Evolutionary conservation across 2,888 invertebrate species (phyloP).

Genomic region (Pollenia amentaria): DNA sequence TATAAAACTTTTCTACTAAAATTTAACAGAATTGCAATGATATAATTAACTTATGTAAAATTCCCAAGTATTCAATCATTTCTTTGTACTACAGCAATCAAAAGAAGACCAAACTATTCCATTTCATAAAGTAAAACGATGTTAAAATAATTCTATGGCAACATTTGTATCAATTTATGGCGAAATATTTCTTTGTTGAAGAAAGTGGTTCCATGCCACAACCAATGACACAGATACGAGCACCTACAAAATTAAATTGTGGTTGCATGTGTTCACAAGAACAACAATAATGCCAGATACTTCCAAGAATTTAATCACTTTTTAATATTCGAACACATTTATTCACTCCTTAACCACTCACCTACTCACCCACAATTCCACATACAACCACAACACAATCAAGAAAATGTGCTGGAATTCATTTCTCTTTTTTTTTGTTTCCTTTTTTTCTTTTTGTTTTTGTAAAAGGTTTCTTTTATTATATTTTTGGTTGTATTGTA

Average conservation of each 20-base stretch:
- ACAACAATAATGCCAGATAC: slow-evolving; percentile 21
- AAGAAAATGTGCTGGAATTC: neutral
- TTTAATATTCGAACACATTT: slow-evolving; percentile 39
- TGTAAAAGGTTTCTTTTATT: slow-evolving; percentile 17
- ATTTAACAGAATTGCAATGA: too few species aligned
- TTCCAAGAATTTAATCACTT: slow-evolving; percentile 50
- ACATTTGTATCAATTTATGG: slow-evolving; percentile 31
- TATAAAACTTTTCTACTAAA: too few species aligned
- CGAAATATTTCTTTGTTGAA: slow-evolving; percentile 23
- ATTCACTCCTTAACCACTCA: neutral
- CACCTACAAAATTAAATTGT: neutral
- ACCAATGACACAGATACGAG: slow-evolving; percentile 25
- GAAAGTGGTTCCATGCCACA: slow-evolving; percentile 10
- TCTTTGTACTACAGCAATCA: neutral
- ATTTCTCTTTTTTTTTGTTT: slow-evolving; percentile 43
- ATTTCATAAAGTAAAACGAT: slow-evolving; percentile 13
- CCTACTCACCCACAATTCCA: neutral
- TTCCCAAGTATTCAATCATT: neutral
- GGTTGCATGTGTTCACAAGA: neutral
- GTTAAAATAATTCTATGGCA: slow-evolving; percentile 29
- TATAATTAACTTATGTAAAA: too few species aligned
- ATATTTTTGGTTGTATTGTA: neutral
- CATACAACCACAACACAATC: neutral
- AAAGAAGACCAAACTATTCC: neutral
- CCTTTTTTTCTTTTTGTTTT: neutral